Base-by-base conservation (phyloP, 2,113 vertebrate species). In the Colistium nudipinnis region DNA sequence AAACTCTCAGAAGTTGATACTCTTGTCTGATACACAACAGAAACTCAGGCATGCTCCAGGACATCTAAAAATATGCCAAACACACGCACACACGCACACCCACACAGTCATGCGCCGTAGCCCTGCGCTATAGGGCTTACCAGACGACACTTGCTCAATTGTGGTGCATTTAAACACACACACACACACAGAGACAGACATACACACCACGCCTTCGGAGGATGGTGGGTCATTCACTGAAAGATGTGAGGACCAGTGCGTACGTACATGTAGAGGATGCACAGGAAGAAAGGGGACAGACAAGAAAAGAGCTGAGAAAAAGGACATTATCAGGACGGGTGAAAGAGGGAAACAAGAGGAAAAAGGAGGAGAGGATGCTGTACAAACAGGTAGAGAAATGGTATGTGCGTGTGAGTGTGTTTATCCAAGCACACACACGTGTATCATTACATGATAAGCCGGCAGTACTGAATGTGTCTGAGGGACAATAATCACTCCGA, bases 401-500 rank as follows among this genome's bases (percentile, higher is more conserved):
- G 62, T 49, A n/a, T 57, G 31, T 59, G 49, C 62, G 70, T 69
- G 30, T 74, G 36, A 53, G 56, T 90, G 90, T 92, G 55, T 47
- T 47, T 27, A 57, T 65, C 48, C 90, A 90, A 91, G 86, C 85
- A 45, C 90, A 91, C 90, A 91, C 90, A 89, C 88, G 91, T 35
- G 85, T 92, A 33, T 88, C 91, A 93, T 85, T 92, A 80, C 73
- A 90, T 91, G 81, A 74, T 80, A 60, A 83, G 76, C 68, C 76
- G 83, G 84, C 85, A 86, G 87, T 88, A 81, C 74, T 84, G 66
- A 82, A 76, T 25, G 55, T 53, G 70, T 81, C 35, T 17, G 44
- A 73, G 38, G 57, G 69, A 88, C 66, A 72, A 45, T 63, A 20
- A 19, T 99, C 94, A 98, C 94, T 99, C 98, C 1, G 96, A 98